These are phyloP conservation scores for Antennarius maculatus DNA, from an alignment of 2,797 vertebrate species.

Conservation along the genomic window DNA sequence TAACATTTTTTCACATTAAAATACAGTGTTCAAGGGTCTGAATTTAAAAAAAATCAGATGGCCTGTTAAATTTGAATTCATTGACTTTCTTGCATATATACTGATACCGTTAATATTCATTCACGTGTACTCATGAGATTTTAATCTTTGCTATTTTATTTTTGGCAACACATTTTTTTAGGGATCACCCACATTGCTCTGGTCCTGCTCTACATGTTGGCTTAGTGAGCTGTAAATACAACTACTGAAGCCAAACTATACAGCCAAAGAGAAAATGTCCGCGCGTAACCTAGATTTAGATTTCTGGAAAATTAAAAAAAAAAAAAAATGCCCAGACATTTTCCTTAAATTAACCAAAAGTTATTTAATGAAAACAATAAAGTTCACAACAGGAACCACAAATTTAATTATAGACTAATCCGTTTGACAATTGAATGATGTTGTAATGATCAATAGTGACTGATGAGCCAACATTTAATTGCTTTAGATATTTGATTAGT, in stretches of 20 bases:
- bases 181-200: conserved; percentile 12
- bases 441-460: not conserved
- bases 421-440: not conserved
- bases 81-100: conserved; percentile 8
- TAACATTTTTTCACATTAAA: conserved; percentile 7
- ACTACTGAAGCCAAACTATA: conserved; percentile 32
- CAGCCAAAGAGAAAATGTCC: conserved; percentile 39
- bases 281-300: conserved; percentile 44
- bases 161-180: conserved; percentile 8
- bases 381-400: not conserved
- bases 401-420: not conserved
- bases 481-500: too few species aligned
- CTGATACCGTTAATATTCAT: conserved; percentile 24
- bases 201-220: conserved; percentile 29
- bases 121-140: conserved; percentile 38
- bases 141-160: conserved; percentile 13
- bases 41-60: conserved; percentile 19
- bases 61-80: conserved; percentile 5
- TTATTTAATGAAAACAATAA: conserved; percentile 25
- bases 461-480: too few species aligned
- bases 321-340: conserved; percentile 32
- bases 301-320: conserved; percentile 36
- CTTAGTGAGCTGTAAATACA: conserved; percentile 31
- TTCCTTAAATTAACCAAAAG: conserved; percentile 25
- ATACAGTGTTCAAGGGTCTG: not conserved